Conservation (phyloP, 2,888 invertebrate species). For the Amphimallon solstitiale region DNA sequence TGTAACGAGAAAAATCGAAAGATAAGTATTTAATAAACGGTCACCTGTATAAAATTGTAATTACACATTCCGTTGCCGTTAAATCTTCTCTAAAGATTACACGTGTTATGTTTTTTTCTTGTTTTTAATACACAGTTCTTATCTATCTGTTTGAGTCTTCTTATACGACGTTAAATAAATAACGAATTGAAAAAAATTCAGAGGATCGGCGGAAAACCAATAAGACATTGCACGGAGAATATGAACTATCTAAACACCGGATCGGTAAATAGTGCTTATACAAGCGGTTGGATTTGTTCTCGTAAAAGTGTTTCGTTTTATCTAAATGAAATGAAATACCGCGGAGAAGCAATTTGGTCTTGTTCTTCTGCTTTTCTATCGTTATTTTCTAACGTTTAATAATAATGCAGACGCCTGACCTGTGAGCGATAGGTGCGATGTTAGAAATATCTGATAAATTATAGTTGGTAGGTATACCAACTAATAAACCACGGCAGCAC, state of each 20-base stretch:
- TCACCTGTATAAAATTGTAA: constrained; percentile 37
- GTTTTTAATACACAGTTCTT: constrained; percentile 8
- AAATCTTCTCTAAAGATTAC: constrained; percentile 29
- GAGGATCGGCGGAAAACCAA: constrained; percentile 35
- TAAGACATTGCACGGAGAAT: constrained; percentile 35
- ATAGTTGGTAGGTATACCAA: constrained; percentile 4
- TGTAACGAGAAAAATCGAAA: constrained; percentile 11
- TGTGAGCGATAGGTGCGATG: constrained; percentile 45
- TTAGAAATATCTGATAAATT: constrained; percentile 43
- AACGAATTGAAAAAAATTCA: constrained; percentile 35
- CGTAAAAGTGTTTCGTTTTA: constrained; percentile 40
- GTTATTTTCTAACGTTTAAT: constrained; percentile 40
- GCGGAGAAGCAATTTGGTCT: constrained; percentile 38
- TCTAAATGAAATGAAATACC: constrained; percentile 47
- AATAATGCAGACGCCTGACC: constrained; percentile 43
- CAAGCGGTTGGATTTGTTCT: constrained; percentile 31
- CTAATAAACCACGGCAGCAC: constrained; percentile 23
- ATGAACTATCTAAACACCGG: constrained; percentile 38
- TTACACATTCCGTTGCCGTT: constrained; percentile 32
- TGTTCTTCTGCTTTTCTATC: constrained; percentile 35
- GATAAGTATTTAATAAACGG: constrained; percentile 32
- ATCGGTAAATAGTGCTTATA: constrained; percentile 41
- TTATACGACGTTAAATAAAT: constrained; percentile 33
- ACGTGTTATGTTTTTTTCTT: constrained; percentile 21
- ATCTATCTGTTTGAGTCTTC: constrained; percentile 17